phyloP scores from a whole-genome alignment of 2,797 vertebrate species.

The Manis crassicaudata region DNA sequence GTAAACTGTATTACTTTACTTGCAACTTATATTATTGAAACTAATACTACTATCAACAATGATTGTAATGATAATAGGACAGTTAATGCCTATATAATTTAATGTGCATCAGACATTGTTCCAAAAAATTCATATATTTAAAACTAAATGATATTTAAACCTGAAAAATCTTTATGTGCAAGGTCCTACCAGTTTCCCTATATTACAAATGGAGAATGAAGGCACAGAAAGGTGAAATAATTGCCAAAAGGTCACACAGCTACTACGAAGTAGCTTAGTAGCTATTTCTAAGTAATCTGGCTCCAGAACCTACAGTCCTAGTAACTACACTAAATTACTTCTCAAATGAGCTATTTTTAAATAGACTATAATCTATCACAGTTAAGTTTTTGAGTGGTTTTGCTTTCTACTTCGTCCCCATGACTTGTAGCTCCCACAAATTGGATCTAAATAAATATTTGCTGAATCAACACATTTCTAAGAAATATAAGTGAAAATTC shows the following conservation, averaged over 20 bases:
- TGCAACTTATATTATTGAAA: background rate
- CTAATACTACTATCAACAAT: background rate
- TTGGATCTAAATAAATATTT: background rate
- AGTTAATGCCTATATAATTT: background rate
- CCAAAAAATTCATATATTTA: background rate
- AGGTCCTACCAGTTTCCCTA: background rate
- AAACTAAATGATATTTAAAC: background rate
- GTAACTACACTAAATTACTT: background rate
- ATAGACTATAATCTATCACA: background rate
- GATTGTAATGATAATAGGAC: background rate
- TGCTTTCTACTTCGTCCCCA: constrained; percentile 3
- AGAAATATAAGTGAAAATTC: constrained; percentile 45
- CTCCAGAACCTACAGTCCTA: background rate
- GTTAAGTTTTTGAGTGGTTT: background rate
- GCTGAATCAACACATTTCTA: background rate
- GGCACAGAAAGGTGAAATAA: background rate
- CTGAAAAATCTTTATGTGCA: background rate
- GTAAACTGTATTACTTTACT: background rate
- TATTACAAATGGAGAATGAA: background rate
- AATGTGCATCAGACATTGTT: background rate
- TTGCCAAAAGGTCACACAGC: background rate
- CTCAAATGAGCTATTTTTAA: background rate
- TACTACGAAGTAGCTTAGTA: background rate
- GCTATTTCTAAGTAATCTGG: background rate
- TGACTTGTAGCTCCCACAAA: background rate